Evolutionary conservation across 2,888 invertebrate genomes (phyloP).

Genomic region (Ceriagrion tenellum): DNA sequence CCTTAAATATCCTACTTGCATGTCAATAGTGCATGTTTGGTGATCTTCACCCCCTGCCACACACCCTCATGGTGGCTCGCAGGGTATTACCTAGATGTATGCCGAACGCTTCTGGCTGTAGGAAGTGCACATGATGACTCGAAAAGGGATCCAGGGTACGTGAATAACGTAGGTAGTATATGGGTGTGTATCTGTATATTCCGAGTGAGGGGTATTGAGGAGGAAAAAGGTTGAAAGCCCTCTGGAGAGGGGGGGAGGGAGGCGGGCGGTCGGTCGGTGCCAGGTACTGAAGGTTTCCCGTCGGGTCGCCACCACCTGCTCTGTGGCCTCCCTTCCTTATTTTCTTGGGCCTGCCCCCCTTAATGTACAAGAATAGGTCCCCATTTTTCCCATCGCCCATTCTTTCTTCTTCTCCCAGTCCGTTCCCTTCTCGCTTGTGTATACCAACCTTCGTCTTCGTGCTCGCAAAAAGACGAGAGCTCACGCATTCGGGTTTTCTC

Average conservation of each 20-base stretch:
- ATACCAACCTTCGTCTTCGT: neutral
- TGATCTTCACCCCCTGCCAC: no score
- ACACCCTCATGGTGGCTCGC: no score
- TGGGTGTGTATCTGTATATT: neutral
- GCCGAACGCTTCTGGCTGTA: neutral
- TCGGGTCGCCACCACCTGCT: neutral
- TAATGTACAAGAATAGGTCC: neutral
- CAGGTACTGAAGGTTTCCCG: neutral
- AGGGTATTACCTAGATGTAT: no score
- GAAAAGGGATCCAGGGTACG: neutral
- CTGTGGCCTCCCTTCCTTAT: neutral
- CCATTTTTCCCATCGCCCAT: neutral
- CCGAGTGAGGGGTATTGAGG: neutral
- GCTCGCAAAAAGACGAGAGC: neutral
- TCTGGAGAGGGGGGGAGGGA: neutral
- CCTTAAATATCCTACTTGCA: no score
- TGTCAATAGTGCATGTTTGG: no score
- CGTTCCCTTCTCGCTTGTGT: neutral
- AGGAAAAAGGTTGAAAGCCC: constrained; percentile 1
- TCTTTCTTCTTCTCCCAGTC: neutral
- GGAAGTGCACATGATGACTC: neutral
- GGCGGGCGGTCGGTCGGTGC: neutral
- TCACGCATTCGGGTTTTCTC: neutral
- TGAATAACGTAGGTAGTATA: neutral
- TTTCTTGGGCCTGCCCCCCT: neutral